phyloP scores from a whole-genome alignment of 2,797 vertebrate genomes.

The Malacoraja senta region DNA sequence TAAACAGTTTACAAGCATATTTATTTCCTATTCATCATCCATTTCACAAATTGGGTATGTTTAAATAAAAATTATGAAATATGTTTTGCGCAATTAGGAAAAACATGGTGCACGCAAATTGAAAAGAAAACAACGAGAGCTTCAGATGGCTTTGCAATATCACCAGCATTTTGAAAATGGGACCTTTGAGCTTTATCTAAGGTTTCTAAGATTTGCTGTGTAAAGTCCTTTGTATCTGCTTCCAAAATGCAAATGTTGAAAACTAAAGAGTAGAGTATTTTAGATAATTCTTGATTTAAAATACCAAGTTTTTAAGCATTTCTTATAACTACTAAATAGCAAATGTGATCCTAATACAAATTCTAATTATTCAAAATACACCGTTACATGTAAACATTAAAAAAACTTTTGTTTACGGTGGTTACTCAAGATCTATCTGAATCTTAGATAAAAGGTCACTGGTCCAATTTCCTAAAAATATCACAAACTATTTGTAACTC shows the following conservation, averaged over 20 bases:
- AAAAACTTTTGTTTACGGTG: neutral
- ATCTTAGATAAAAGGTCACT: slow-evolving; percentile 10
- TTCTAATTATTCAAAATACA: neutral
- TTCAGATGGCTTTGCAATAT: neutral
- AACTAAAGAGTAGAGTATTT: neutral
- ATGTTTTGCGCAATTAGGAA: neutral
- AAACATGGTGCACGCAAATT: neutral
- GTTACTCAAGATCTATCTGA: neutral
- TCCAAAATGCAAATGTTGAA: neutral
- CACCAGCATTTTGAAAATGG: neutral
- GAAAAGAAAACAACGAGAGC: neutral
- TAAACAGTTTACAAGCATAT: neutral
- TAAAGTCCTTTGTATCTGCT: neutral
- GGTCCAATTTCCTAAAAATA: neutral
- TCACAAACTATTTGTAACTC: neutral
- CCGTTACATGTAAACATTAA: neutral
- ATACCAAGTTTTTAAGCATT: neutral
- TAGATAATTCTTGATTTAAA: neutral
- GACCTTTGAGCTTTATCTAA: neutral
- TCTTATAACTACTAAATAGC: neutral
- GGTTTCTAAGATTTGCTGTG: neutral
- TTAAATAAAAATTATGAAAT: neutral
- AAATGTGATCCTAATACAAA: neutral
- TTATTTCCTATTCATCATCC: neutral
- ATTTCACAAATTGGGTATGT: neutral